These are phyloP conservation scores for Plemyria rubiginata DNA, from an alignment of 2,888 invertebrate genomes.

Conservation along the genomic window DNA sequence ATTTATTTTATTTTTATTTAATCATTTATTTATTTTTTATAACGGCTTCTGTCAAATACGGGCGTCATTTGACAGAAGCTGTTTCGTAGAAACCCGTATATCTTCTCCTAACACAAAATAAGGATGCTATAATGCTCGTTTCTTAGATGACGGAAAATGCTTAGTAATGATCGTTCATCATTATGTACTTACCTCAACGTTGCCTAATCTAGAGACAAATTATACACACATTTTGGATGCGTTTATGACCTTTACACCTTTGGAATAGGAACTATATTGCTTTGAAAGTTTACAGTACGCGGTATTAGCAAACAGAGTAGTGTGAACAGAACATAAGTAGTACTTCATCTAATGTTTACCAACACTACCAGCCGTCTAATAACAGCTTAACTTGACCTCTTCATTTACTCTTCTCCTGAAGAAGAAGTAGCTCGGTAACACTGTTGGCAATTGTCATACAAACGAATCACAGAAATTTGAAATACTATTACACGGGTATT, in stretches of 20 bases:
- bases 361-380: not conserved
- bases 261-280: slow-evolving; percentile 12
- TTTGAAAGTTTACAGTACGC: slow-evolving; percentile 5
- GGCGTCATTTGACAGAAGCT: not conserved
- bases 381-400: too few species aligned
- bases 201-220: slow-evolving; percentile 33
- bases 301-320: slow-evolving; percentile 19
- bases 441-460: too few species aligned
- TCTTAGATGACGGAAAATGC: slow-evolving; percentile 27
- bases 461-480: too few species aligned
- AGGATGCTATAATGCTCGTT: slow-evolving; percentile 21
- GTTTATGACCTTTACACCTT: slow-evolving; percentile 7
- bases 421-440: too few species aligned
- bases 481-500: too few species aligned
- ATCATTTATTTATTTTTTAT: too few species aligned
- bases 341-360: slow-evolving; percentile 2
- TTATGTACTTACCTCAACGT: slow-evolving; percentile 15
- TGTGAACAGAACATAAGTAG: slow-evolving; percentile 25
- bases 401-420: too few species aligned
- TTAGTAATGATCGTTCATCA: slow-evolving; percentile 28
- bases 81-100: not conserved
- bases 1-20: too few species aligned
- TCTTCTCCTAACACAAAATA: slow-evolving; percentile 16
- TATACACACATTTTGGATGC: slow-evolving; percentile 5
- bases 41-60: not conserved